These are phyloP conservation scores for Mnemiopsis leidyi DNA, from an alignment of 37 sponge, comb jelly and placozoan species.

Conservation along the genomic window DNA sequence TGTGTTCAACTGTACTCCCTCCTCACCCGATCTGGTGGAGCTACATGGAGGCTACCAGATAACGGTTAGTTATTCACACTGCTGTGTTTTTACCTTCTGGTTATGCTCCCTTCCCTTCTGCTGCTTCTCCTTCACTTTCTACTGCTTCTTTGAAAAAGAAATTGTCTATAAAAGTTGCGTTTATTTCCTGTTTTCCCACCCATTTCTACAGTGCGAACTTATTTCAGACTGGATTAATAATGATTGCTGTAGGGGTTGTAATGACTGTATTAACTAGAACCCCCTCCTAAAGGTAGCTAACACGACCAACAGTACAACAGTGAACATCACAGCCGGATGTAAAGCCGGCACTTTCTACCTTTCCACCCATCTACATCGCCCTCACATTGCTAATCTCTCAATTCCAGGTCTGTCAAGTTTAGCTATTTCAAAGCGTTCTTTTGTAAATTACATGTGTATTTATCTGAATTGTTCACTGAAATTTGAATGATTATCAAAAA, in stretches of 20 bases:
- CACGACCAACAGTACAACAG: neutral
- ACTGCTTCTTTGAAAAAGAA: too few species aligned
- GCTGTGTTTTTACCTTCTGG: too few species aligned
- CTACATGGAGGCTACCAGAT: neutral
- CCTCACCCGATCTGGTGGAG: neutral
- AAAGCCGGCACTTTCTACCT: slow-evolving; percentile 34
- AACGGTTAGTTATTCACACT: neutral
- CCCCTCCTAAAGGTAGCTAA: neutral
- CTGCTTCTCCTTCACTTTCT: too few species aligned
- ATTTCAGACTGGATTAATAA: too few species aligned
- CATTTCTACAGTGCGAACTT: too few species aligned
- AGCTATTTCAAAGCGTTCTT: neutral
- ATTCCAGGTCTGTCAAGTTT: neutral
- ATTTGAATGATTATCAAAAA: too few species aligned
- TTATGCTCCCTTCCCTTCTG: too few species aligned
- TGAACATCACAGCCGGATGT: neutral
- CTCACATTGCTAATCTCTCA: neutral
- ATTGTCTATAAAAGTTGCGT: too few species aligned
- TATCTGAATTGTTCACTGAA: too few species aligned
- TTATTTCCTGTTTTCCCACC: too few species aligned
- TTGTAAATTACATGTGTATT: too few species aligned
- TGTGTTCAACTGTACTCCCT: neutral
- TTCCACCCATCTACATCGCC: neutral
- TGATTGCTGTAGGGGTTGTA: neutral
- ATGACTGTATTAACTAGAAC: neutral